Evolutionary conservation across 2,797 vertebrate species (phyloP).

Genomic region (Emys orbicularis): DNA sequence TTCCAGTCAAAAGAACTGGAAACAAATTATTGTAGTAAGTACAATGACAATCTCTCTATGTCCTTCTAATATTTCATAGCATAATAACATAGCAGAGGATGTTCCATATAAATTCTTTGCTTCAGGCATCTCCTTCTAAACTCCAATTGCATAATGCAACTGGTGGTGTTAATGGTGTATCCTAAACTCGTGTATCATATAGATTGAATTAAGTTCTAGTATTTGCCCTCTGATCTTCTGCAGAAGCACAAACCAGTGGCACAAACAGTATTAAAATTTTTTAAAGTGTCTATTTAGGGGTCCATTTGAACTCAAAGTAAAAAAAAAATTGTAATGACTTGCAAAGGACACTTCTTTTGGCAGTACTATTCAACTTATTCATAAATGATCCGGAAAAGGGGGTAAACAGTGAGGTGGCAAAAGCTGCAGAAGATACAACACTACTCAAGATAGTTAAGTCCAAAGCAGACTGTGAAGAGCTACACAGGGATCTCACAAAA

Average conservation of each 20-base stretch:
- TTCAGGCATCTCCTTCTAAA: not conserved
- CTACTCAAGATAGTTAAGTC: too few species aligned
- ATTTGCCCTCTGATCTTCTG: not conserved
- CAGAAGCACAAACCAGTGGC: not conserved
- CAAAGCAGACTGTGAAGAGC: too few species aligned
- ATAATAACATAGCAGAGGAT: not conserved
- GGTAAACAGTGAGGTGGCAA: too few species aligned
- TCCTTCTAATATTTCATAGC: not conserved
- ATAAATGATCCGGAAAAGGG: too few species aligned
- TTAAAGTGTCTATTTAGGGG: not conserved
- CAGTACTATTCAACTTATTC: too few species aligned
- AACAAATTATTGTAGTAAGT: not conserved
- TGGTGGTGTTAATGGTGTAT: not conserved
- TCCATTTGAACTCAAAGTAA: not conserved
- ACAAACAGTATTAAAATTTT: not conserved
- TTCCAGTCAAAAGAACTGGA: not conserved
- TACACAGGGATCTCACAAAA: too few species aligned
- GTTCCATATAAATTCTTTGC: not conserved
- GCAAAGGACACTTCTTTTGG: not conserved
- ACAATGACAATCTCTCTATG: not conserved
- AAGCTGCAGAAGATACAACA: too few species aligned
- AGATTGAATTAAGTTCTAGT: not conserved
- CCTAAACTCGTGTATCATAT: not conserved
- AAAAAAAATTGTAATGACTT: not conserved
- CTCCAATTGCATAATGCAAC: not conserved